Base-by-base conservation (phyloP, 2,888 invertebrate species). In the Plemyria rubiginata region DNA sequence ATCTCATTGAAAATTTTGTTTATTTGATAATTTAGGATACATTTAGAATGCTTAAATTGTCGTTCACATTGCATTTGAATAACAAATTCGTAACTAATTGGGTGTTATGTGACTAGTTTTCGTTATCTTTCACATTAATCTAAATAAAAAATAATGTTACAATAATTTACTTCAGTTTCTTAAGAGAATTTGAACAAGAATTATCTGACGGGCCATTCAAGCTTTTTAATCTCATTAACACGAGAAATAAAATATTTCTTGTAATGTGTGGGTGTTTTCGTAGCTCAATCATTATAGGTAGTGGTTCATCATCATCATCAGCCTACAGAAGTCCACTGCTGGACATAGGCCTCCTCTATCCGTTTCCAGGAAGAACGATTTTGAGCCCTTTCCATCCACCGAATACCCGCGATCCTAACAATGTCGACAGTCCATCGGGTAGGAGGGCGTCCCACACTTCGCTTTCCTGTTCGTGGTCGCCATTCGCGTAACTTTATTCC, bases 81-180 rank as follows among this genome's bases (percentile, higher is more conserved):
- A 72, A 80, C 80, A 82, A 83, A 85, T 82, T 76, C 62, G 64
- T 68, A 72, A 73, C 81, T 85, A 87, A 88, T 88, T 84, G 81
- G 80, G 84, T 86, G 86, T 85, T 86, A 85, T 77, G 79, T 76
- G 77, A 70, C 70, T 70, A 77, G 75, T 78, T 78, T 78, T 66
- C 72, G 70, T 79, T 84, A 86, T 87, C 82, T 76, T 62, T 51
- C 60, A 68, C 66, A 79, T 84, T 83, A 76, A 87, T 87, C 85
- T 85, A 74, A 70, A 79, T 79, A 73, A 77, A 73, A 77, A 75
- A 70, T 67, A 66, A 72, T 71, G 62, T 68, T 61, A 57, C 66
- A 70, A 73, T 74, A 65, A 65, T 72, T 70, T 74, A 68, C 57
- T 60, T 62, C 68, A 63, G 71, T 55, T 15, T 11, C 46, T 46